A percentile compares a stretch with the other conserved stretches of the same genome.
These are phyloP conservation scores for Ooceraea biroi DNA, from an alignment of 1,140 invertebrate species.

Conservation along the genomic window DNA sequence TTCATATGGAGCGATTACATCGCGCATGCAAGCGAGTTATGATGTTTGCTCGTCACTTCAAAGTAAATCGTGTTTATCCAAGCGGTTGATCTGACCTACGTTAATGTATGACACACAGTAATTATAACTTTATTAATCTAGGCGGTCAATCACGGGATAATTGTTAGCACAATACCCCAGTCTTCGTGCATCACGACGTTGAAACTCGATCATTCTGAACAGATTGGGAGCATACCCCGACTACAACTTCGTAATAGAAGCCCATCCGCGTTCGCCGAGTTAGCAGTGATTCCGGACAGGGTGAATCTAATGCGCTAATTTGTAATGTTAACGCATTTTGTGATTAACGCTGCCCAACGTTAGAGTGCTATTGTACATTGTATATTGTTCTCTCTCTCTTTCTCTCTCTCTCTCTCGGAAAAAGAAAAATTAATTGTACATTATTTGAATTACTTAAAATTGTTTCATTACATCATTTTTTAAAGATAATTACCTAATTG, in stretches of 20 bases:
- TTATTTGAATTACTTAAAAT: too few species aligned
- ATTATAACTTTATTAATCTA: constrained; percentile 62
- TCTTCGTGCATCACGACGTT: not conserved
- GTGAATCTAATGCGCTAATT: not conserved
- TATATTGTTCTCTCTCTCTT: not conserved
- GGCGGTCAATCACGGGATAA: constrained; percentile 53
- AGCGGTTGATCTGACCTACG: constrained; percentile 9
- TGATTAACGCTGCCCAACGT: not conserved
- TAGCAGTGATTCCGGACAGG: constrained; percentile 16
- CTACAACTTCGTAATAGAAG: constrained; percentile 43
- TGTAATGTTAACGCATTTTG: constrained; percentile 23
- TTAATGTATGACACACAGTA: constrained; percentile 46
- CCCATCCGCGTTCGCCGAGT: not conserved
- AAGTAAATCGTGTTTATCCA: constrained; percentile 43
- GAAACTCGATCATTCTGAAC: constrained; percentile 56
- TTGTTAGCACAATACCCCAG: constrained; percentile 42
- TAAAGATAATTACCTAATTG: too few species aligned
- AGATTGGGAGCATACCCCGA: constrained; percentile 40
- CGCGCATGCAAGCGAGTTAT: not conserved
- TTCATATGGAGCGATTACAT: constrained; percentile 1
- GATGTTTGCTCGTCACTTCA: constrained; percentile 23
- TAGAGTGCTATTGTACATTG: not conserved
- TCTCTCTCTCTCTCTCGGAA: too few species aligned
- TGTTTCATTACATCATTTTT: too few species aligned
- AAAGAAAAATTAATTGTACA: not conserved